Percentiles rank a stretch among this genome's conserved stretches.
These are phyloP conservation scores for Dasyurus viverrinus DNA, from an alignment of 2,113 vertebrate genomes.

Conservation along the genomic window DNA sequence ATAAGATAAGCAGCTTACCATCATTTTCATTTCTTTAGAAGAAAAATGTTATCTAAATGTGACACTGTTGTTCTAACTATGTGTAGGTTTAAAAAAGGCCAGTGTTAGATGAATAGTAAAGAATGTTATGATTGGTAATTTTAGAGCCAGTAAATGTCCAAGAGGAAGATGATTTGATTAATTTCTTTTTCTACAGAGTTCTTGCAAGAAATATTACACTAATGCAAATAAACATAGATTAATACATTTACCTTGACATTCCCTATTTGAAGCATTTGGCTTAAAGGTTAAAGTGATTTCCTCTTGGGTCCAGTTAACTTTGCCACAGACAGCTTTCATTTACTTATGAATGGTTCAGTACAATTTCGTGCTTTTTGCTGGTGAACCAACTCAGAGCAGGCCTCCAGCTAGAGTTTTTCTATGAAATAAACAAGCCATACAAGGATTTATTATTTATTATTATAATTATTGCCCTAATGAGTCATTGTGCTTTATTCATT, in stretches of 20 bases:
- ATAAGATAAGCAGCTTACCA: background rate
- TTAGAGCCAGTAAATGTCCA: background rate
- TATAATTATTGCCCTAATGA: background rate
- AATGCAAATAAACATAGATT: background rate
- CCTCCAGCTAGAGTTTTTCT: background rate
- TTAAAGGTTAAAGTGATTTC: background rate
- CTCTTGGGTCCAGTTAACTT: background rate
- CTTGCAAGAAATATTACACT: background rate
- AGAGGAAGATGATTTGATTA: background rate
- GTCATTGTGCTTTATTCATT: background rate
- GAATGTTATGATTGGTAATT: background rate
- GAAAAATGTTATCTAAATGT: background rate
- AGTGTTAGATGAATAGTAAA: background rate
- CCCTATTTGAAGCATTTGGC: background rate
- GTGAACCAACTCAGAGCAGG: background rate
- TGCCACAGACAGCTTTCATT: background rate
- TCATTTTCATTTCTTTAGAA: background rate
- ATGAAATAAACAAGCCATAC: background rate
- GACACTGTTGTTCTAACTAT: background rate
- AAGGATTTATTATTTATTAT: background rate
- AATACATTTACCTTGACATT: background rate
- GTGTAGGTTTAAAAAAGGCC: background rate
- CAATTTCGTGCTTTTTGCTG: background rate
- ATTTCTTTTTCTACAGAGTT: background rate
- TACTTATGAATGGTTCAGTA: background rate